phyloP scores from a whole-genome alignment of 2,888 invertebrate genomes.

The Pachycephus smyrnensis region DNA sequence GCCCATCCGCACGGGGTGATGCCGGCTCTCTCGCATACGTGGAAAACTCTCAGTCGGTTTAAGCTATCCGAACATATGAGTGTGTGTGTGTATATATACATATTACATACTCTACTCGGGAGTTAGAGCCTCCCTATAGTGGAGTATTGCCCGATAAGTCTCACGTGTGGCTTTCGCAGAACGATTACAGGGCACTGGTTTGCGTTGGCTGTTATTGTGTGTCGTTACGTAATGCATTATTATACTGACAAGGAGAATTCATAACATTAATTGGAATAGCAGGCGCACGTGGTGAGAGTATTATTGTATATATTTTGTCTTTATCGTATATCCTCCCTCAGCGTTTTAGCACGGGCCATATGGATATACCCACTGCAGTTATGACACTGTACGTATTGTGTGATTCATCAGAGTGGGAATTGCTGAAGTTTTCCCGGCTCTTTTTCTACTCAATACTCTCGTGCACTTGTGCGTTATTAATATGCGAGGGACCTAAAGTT shows the following conservation, averaged over 20 bases:
- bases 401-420: not conserved
- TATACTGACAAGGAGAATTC: not conserved
- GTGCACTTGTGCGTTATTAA: constrained; percentile 42
- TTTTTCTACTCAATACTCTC: not conserved
- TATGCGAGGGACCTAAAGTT: constrained; percentile 29
- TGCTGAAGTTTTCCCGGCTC: not conserved
- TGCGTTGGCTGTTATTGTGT: not conserved
- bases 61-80: not conserved
- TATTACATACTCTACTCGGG: not conserved
- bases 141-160: not conserved
- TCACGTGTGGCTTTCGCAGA: not conserved
- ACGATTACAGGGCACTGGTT: not conserved
- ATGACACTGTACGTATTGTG: not conserved
- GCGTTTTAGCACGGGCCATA: not conserved
- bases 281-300: not conserved
- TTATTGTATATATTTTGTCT: not conserved
- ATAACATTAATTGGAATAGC: not conserved
- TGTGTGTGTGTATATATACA: too few species aligned
- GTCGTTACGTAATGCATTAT: not conserved
- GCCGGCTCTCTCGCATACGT: not conserved
- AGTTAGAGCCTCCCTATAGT: not conserved
- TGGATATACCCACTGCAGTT: not conserved
- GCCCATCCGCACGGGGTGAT: not conserved
- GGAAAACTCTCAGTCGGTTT: not conserved
- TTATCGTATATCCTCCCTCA: not conserved